Base-by-base conservation (phyloP, 2,888 invertebrate genomes). In the Ophion ellenae region DNA sequence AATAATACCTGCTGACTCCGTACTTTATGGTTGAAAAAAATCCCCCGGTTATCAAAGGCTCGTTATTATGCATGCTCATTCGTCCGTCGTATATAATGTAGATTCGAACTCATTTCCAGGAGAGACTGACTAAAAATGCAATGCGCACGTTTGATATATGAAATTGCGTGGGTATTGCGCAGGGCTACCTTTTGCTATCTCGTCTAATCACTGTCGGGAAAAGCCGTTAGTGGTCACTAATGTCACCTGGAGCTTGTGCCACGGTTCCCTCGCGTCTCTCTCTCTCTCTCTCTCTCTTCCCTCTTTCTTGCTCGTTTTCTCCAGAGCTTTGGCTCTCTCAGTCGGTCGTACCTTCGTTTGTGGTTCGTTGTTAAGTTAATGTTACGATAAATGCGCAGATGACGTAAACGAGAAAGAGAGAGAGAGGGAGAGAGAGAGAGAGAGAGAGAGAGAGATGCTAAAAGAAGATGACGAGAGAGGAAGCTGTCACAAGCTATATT, bases 341-440 rank as follows among this genome's bases (percentile, higher is more conserved):
- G 73, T 20, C 14, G 59, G 17, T 66, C 40, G 71, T 70, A 63
- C 71, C 24, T 36, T 81, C 75, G 66, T 79, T 84, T 87, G 87
- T 67, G 86, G 86, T 84, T 84, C 77, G 86, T 84, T 76, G 82
- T 81, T 86, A 83, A 86, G 82, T 81, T 86, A 83, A 86, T 86
- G 77, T 82, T 79, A 73, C 73, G 85, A 85, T 86, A 82, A 79
- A 85, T 69, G 82, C 73, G 71, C 57, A 28, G 74, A 83, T 47
- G 81, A 85, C 79, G 61, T 78, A 36, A 74, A 24, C 61, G 24
- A 69, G 36, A 17, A 20, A 69, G 36, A 67, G 17, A 36, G 40
- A n/a, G 24, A 59, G 17, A n/a, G 75, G 17, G 63, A 5, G 14
- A 53, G 14, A 11, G 14, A 53, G 53, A 53, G 10, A 14, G 4